Evolutionary conservation across 2,797 vertebrate species (phyloP), one percentile per base, ranked within the genome.

Genomic region (Peromyscus eremicus): DNA sequence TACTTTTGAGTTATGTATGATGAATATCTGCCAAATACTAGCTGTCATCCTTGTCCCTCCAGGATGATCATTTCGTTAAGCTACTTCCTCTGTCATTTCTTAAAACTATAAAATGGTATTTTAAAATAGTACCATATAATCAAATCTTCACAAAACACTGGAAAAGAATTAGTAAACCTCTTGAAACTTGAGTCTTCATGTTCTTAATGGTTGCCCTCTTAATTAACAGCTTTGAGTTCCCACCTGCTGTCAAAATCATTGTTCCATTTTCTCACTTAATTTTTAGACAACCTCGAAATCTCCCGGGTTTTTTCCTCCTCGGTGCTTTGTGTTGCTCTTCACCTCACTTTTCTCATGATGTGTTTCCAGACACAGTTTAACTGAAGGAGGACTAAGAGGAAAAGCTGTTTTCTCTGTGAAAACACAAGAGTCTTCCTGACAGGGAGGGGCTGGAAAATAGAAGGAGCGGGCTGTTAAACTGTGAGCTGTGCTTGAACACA

Each of bases 401-500:
- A 89, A 60, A n/a, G 68, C 34, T 71, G 29, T 81, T 85, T 68
- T 94, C 87, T 90, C 93, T 89, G 64, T 84, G 94, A 71, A 94
- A 85, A 83, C 73, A 23, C 3, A 43, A 91, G 76, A 32, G 52
- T 5, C 79, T 94, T 79, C 64, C 70, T 43, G 87, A 92, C 32
- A 90, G 95, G 94, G 95, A 93, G 57, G 52, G 64, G 43, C 76
- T 80, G 70, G 9, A n/a, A 84, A 94, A 82, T 80, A 95, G 94
- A 97, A 88, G 80, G 52, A 93, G 70, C 71, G 71, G 66, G 40
- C 92, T 85, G 93, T 97, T 96, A 95, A 96, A 86, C 49, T 88
- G 68, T 55, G 92, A 93, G 95, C 77, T 97, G 81, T 97, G 97
- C 96, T 97, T n/a, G 87, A 96, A 97, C 97, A 96, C 94, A 97